Conservation (phyloP, 1,140 invertebrate genomes). For the Eriocheir sinensis region DNA sequence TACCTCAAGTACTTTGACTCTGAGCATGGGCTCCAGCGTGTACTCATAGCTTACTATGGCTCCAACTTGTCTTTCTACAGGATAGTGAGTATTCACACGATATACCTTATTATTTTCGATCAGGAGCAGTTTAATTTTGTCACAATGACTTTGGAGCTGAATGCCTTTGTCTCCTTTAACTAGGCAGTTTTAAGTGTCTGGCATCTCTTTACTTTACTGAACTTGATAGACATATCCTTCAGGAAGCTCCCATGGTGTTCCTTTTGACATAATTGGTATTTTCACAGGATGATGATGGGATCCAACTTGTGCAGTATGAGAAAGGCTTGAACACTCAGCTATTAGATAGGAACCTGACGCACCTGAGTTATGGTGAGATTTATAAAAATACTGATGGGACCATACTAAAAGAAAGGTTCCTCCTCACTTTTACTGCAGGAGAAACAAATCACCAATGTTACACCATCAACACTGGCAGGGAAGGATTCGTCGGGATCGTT, state of each 20-base stretch:
- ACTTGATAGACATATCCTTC: too few species aligned
- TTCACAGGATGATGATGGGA: conserved; percentile 2
- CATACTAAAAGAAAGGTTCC: conserved; percentile 28
- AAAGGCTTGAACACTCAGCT: not conserved
- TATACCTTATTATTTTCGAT: too few species aligned
- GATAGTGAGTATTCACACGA: not conserved
- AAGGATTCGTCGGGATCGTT: not conserved
- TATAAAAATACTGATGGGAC: conserved; percentile 16
- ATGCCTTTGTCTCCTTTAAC: too few species aligned
- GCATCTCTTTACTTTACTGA: too few species aligned
- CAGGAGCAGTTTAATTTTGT: too few species aligned
- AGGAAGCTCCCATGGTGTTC: too few species aligned
- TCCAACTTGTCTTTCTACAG: not conserved
- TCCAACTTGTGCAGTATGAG: not conserved
- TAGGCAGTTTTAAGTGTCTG: too few species aligned
- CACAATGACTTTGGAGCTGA: too few species aligned
- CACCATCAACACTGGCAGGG: not conserved
- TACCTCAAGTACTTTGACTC: conserved; percentile 30
- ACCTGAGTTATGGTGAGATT: conserved; percentile 30
- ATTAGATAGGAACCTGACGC: conserved; percentile 19
- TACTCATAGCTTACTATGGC: not conserved
- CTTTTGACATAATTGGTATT: too few species aligned
- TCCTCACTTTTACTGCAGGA: not conserved
- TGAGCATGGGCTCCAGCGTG: not conserved
- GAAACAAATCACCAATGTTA: conserved; percentile 18